A percentile compares a stretch with the other conserved stretches of the same genome.
phyloP scores from a whole-genome alignment of 2,888 invertebrate species.

The Argynnis bischoffii region DNA sequence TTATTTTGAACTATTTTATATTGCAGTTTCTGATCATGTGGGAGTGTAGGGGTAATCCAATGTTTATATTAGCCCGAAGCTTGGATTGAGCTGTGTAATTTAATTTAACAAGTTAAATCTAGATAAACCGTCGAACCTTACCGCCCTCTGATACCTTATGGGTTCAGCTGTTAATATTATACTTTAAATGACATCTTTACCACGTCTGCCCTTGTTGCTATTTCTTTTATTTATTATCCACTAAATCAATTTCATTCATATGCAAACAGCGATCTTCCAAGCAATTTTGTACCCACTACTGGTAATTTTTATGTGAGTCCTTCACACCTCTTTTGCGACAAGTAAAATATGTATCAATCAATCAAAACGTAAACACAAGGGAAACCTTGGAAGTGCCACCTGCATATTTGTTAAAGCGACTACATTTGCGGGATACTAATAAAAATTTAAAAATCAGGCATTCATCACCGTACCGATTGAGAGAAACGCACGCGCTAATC shows the following conservation, averaged over 20 bases:
- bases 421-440: constrained; percentile 63
- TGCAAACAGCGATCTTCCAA: constrained; percentile 27
- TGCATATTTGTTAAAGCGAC: constrained; percentile 57
- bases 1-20: constrained; percentile 10
- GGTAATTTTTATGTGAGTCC: constrained; percentile 44
- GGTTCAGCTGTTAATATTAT: constrained; percentile 47
- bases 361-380: constrained; percentile 60
- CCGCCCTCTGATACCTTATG: constrained; percentile 58
- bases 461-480: constrained; percentile 41
- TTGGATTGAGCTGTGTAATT: constrained; percentile 68
- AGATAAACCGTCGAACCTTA: constrained; percentile 57
- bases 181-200: constrained; percentile 38
- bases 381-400: constrained; percentile 62
- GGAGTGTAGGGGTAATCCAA: constrained; percentile 36
- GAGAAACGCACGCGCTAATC: constrained; percentile 41
- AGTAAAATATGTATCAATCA: constrained; percentile 63
- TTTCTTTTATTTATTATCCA: background rate
- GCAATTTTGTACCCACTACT: constrained; percentile 27
- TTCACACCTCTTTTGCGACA: constrained; percentile 46
- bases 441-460: constrained; percentile 61
- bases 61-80: constrained; percentile 55
- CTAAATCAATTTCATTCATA: constrained; percentile 29
- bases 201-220: constrained; percentile 6
- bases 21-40: constrained; percentile 34
- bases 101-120: constrained; percentile 68